A percentile compares a stretch with the other conserved stretches of the same genome.
Conservation (phyloP, 2,113 vertebrate genomes). For the Dromaius novaehollandiae region DNA sequence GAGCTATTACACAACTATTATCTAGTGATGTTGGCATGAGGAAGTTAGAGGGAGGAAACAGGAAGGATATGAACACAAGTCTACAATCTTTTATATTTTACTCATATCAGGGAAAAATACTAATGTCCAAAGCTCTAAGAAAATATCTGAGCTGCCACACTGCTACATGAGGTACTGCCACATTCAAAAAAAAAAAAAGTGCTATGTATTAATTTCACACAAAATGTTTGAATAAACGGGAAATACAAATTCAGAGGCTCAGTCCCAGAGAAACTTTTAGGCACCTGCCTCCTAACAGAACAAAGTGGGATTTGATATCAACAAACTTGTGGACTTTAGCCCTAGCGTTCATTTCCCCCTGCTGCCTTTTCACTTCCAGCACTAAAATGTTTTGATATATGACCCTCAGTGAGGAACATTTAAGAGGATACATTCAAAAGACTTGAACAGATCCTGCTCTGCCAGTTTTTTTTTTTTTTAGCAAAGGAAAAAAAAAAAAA, state of each 20-base stretch:
- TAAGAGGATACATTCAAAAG: slow-evolving; percentile 1
- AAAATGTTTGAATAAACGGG: neutral
- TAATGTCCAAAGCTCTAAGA: neutral
- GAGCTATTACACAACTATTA: slow-evolving; percentile 69
- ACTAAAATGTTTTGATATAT: slow-evolving; percentile 15
- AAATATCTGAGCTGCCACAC: neutral
- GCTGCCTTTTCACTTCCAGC: slow-evolving; percentile 7
- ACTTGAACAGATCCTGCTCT: slow-evolving; percentile 13
- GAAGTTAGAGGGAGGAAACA: slow-evolving; percentile 58
- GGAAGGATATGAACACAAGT: slow-evolving; percentile 52
- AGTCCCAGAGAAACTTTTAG: neutral
- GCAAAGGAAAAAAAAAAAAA: slow-evolving; percentile 17
- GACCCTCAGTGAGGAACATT: slow-evolving; percentile 15
- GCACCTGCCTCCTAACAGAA: neutral
- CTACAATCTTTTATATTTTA: slow-evolving; percentile 16
- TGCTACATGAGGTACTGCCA: neutral
- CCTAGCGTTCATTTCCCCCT: neutral
- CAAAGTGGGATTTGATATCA: neutral
- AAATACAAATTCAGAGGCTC: neutral
- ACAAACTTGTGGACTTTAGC: neutral
- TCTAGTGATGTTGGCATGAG: slow-evolving; percentile 63
- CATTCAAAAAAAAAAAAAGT: neutral
- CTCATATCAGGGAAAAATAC: slow-evolving; percentile 10
- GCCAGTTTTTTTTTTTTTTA: neutral
- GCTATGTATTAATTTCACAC: neutral